A percentile compares a stretch with the other conserved stretches of the same genome.
These are phyloP conservation scores for Spilosoma lubricipeda DNA, from an alignment of 2,888 invertebrate species.

Conservation along the genomic window DNA sequence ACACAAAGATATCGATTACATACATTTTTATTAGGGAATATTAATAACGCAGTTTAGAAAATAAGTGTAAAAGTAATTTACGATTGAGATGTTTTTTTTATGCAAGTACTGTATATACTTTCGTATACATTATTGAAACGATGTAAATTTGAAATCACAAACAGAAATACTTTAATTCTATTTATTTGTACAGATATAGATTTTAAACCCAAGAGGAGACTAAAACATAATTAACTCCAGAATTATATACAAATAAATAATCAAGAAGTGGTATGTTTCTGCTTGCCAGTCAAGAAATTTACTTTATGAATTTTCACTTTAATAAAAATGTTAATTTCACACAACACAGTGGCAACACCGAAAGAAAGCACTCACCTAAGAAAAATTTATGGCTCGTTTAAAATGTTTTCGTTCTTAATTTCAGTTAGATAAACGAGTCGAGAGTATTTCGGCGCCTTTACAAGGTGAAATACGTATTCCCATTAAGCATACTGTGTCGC, in stretches of 20 bases:
- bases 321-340: slow-evolving; percentile 30
- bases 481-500: slow-evolving; percentile 66
- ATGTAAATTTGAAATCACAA: too few relatives aligned
- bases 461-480: slow-evolving; percentile 73
- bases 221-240: neutral
- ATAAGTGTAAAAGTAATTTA: neutral
- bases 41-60: neutral
- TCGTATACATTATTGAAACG: too few relatives aligned
- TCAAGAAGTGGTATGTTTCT: neutral
- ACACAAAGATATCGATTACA: neutral
- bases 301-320: slow-evolving; percentile 2
- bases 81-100: neutral
- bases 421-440: slow-evolving; percentile 77
- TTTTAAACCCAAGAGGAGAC: neutral
- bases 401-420: slow-evolving; percentile 84
- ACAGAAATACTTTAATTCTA: too few relatives aligned
- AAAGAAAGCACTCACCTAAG: slow-evolving; percentile 66
- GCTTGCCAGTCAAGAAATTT: neutral
- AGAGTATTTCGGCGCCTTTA: slow-evolving; percentile 77
- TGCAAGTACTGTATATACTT: too few relatives aligned
- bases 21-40: neutral
- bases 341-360: slow-evolving; percentile 66
- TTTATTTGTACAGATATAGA: too few relatives aligned
- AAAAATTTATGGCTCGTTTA: slow-evolving; percentile 77
- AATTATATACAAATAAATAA: neutral